These are phyloP conservation scores for Cryptus armator DNA, from an alignment of 2,888 invertebrate species.

Conservation along the genomic window DNA sequence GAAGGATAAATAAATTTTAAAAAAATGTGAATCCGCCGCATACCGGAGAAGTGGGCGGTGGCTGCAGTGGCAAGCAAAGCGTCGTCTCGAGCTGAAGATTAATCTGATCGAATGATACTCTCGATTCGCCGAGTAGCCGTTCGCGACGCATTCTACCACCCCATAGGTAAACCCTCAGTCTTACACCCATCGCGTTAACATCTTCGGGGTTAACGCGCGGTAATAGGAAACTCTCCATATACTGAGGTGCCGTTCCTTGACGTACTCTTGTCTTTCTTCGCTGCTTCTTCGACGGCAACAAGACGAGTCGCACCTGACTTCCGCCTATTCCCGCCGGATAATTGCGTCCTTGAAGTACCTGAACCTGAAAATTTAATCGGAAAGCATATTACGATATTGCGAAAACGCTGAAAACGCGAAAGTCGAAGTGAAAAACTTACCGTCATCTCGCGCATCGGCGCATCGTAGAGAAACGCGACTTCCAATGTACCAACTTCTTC, in stretches of 20 bases:
- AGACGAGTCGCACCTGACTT: constrained; percentile 94
- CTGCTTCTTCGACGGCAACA: constrained; percentile 96
- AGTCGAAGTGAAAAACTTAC: too few species aligned
- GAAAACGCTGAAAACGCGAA: too few species aligned
- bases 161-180: constrained; percentile 94
- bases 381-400: neutral
- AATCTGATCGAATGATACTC: constrained; percentile 95
- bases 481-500: constrained; percentile 90
- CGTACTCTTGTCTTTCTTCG: constrained; percentile 97
- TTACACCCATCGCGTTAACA: constrained; percentile 95
- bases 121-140: constrained; percentile 95
- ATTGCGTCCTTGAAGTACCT: constrained; percentile 95
- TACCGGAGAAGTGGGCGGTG: constrained; percentile 82
- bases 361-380: constrained; percentile 85
- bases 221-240: constrained; percentile 96
- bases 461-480: constrained; percentile 95
- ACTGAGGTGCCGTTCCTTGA: constrained; percentile 95
- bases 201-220: constrained; percentile 98
- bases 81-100: constrained; percentile 96
- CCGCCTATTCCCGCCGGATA: constrained; percentile 90
- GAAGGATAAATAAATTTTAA: too few species aligned
- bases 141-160: constrained; percentile 97
- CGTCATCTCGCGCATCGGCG: constrained; percentile 96
- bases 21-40: constrained; percentile 9
- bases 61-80: constrained; percentile 94